Percentiles rank a stretch among this genome's conserved stretches.
These are phyloP conservation scores for Thalpophila matura DNA, from an alignment of 2,888 invertebrate genomes.

Conservation along the genomic window DNA sequence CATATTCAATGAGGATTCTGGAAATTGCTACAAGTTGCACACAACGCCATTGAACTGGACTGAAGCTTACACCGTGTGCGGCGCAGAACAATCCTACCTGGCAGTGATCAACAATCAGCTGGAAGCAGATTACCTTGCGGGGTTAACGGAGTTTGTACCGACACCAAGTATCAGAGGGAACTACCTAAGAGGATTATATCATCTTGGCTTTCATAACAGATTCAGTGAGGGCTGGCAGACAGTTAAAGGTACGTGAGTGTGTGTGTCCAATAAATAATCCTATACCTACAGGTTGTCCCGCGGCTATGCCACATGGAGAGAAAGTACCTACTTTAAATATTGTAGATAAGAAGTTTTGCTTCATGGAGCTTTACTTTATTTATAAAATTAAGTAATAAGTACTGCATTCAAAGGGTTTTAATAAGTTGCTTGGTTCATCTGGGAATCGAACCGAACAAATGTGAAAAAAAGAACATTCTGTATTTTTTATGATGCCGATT, in stretches of 20 bases:
- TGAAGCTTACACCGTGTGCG: constrained; percentile 74
- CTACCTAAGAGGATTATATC: constrained; percentile 42
- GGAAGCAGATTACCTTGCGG: constrained; percentile 35
- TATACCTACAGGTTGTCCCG: too few relatives aligned
- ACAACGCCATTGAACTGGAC: constrained; percentile 74
- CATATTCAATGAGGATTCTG: constrained; percentile 62
- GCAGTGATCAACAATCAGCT: constrained; percentile 72
- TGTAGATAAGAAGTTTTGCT: too few relatives aligned
- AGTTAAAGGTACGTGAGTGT: constrained; percentile 67
- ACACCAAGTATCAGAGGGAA: constrained; percentile 10
- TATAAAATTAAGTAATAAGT: too few relatives aligned
- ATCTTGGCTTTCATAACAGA: constrained; percentile 66
- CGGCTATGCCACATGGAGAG: too few relatives aligned
- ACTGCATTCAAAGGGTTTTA: too few relatives aligned
- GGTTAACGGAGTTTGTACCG: neutral
- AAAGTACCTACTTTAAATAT: too few relatives aligned
- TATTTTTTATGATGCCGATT: too few relatives aligned
- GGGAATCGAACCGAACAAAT: too few relatives aligned
- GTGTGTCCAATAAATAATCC: too few relatives aligned
- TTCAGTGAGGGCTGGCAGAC: constrained; percentile 67
- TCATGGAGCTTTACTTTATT: too few relatives aligned
- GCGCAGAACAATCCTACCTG: constrained; percentile 74
- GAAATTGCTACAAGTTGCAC: constrained; percentile 81
- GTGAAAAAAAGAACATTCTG: too few relatives aligned
- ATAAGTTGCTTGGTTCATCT: too few relatives aligned